These are phyloP conservation scores for Rotaria macrura DNA, from an alignment of 2,888 invertebrate genomes.

Conservation along the genomic window DNA sequence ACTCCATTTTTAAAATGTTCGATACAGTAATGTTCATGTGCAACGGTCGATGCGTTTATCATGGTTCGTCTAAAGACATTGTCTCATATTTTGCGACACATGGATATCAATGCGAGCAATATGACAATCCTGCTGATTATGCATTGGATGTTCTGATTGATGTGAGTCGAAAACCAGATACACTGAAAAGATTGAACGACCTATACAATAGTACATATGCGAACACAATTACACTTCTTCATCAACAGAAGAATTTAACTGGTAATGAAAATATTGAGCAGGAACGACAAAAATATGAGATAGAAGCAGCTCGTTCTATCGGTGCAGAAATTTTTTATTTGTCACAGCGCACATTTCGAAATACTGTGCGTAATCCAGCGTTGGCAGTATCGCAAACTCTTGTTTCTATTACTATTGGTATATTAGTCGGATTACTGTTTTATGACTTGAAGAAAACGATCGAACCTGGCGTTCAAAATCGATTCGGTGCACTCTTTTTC, in stretches of 20 bases:
- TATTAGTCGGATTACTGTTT: conserved; percentile 47
- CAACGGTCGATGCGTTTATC: conserved; percentile 43
- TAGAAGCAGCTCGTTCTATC: not conserved
- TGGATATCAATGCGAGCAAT: conserved; percentile 45
- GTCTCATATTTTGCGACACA: not conserved
- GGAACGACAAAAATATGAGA: no score
- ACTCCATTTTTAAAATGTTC: conserved; percentile 35
- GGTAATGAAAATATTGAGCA: no score
- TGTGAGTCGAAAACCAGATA: conserved; percentile 29
- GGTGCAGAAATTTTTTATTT: not conserved
- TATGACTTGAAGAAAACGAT: conserved; percentile 41
- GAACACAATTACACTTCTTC: no score
- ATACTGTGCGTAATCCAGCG: not conserved
- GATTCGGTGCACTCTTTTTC: conserved; percentile 48
- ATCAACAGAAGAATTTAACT: no score
- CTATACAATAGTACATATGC: no score
- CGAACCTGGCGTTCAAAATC: conserved; percentile 46
- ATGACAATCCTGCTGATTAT: conserved; percentile 49
- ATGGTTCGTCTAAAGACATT: conserved; percentile 39
- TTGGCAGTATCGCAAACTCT: conserved; percentile 38
- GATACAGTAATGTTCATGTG: conserved; percentile 44
- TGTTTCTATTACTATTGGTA: conserved; percentile 43
- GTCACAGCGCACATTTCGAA: not conserved
- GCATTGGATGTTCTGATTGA: conserved; percentile 43
- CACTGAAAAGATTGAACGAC: no score